Base-by-base conservation (phyloP, 2,113 vertebrate species). In the Manacus vitellinus region DNA sequence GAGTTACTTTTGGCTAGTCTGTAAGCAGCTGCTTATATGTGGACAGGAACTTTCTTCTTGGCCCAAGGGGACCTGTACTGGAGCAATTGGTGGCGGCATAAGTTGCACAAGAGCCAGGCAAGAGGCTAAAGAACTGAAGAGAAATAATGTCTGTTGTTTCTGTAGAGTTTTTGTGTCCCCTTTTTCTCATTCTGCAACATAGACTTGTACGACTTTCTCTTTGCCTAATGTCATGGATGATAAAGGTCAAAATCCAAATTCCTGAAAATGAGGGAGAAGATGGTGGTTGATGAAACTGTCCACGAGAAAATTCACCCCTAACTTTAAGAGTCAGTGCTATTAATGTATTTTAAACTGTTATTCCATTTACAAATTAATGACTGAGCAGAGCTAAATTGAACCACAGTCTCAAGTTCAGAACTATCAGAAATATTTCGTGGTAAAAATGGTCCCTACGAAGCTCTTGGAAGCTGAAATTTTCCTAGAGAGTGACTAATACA, bases 1-100 rank as follows among this genome's bases (percentile, higher is more conserved):
- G 78, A 96, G 79, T 93, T 86, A 93, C 84, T 93, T 88, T 90
- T 93, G 78, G 75, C 39, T 77, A 77, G 63, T 54, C 21, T 80
- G 55, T 56, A 74, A 88, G 54, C 72, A 94, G 56, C 55, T 90
- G 74, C 58, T 89, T 75, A 11, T 58, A 54, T 9, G 28, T 72
- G 46, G 37, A 67, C 30, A 88, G 44, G 11, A 46, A 46, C 70
- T 89, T 89, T 63, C 37, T 63, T 68, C 89, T 82, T 37, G 54
- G 30, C 49, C 70, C 67, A 73, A 51, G n/a, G 31, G 33, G 31
- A 12, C 33, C 14, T 14, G 7, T 30, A 22, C 19, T 82, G 33
- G 66, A 82, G 35, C 61, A 94, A 10, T 46, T 55, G 79, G 9
- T 66, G 13, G 12, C 35, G 23, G 51, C 37, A 7, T 28, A 18